Evolutionary conservation across 2,797 vertebrate species (phyloP), one percentile per base, ranked within the genome.

Genomic region (Danio albolineatus): DNA sequence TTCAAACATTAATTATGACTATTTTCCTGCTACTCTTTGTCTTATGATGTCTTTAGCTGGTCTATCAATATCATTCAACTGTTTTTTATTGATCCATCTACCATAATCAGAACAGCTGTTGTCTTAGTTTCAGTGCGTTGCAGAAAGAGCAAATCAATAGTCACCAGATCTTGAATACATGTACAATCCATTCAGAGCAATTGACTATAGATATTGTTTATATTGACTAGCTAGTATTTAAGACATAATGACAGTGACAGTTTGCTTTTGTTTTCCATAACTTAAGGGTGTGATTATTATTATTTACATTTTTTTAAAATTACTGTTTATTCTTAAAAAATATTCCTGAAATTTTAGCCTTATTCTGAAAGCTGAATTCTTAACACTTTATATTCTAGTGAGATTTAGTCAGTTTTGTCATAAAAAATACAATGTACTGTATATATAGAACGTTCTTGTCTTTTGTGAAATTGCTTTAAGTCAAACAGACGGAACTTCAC

Each of bases 141-240:
- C 39, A 44, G 9, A 71, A 12, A 54, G 53, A 28, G 39, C 1
- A 44, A 73, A 73, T 73, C 70, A 59, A 73, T 73, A 59, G 39
- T 59, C 17, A 59, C 19, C 10, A 19, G 56, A 17, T 46, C 13
- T 59, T 49, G 10, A 41, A 54, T 16, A 14, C 19, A 28, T 28
- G 28, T 28, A 3, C 28, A 10, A 54, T 19, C n/a, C n/a, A 54
- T 19, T 41, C 49, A 54, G 10, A 54, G n/a, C 36, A 41, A 70
- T 54, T 70, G 53, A 70, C 67, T 70, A 7, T 19, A 70, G 1
- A 54, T 70, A 9, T 54, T 69, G 14, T 67, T 54, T 8, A 70
- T 41, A 54, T 19, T 4, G 49, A 41, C 36, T 41, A 54, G 36
- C 1, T 70, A 36, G 54, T 70, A 48, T 70, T 41, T 0, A 70